Evolutionary conservation across 1,140 invertebrate species (phyloP).

Genomic region (Drosophila santomea): DNA sequence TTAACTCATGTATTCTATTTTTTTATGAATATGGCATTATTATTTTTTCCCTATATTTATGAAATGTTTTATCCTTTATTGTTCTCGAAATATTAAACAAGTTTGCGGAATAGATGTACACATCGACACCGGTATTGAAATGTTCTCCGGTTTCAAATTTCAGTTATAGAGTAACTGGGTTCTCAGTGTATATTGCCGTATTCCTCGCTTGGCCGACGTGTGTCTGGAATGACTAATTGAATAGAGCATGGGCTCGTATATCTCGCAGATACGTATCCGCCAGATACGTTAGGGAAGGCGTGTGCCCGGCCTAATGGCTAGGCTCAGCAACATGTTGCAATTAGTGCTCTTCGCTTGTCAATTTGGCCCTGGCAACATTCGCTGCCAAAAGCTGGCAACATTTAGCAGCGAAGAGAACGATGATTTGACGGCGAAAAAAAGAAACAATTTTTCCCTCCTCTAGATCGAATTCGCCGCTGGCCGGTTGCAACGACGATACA

Average conservation of each 20-base stretch:
- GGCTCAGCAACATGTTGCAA: constrained; percentile 52
- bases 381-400: constrained; percentile 26
- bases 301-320: constrained; percentile 32
- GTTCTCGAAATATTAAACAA: neutral
- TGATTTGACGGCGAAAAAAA: too few species aligned
- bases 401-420: too few species aligned
- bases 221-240: constrained; percentile 71
- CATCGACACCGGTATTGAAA: too few species aligned
- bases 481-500: constrained; percentile 21
- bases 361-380: constrained; percentile 29
- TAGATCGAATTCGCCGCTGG: constrained; percentile 1
- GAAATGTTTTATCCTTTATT: neutral
- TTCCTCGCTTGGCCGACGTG: constrained; percentile 11
- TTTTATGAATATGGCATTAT: too few species aligned
- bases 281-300: constrained; percentile 39
- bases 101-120: too few species aligned
- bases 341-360: constrained; percentile 48
- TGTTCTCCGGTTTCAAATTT: neutral
- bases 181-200: neutral
- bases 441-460: too few species aligned
- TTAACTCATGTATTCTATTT: too few species aligned
- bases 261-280: constrained; percentile 37
- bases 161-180: too few species aligned
- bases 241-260: constrained; percentile 28
- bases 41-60: too few species aligned